Evolutionary conservation across 2,113 vertebrate genomes (phyloP).

Genomic region (Alosa alosa): DNA sequence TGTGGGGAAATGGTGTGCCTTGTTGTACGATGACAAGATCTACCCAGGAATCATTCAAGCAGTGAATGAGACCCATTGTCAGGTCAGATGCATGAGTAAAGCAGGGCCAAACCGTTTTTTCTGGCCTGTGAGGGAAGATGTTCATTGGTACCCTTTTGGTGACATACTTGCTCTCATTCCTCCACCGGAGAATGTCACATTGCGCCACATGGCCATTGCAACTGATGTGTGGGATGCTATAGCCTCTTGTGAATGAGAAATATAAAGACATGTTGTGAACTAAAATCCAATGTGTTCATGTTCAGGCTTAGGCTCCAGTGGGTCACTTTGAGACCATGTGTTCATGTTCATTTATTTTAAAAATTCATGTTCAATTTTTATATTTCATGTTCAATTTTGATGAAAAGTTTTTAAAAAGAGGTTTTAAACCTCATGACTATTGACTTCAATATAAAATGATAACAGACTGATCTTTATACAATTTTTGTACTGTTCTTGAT

Average conservation of each 20-base stretch:
- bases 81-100: slow-evolving; percentile 30
- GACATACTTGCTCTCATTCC: too few species aligned
- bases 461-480: background rate
- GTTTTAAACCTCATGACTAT: background rate
- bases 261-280: background rate
- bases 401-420: background rate
- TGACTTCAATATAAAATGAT: background rate
- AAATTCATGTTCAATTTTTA: background rate
- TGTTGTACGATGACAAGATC: slow-evolving; percentile 24
- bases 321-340: too few species aligned
- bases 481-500: background rate
- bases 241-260: background rate
- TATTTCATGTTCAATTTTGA: background rate
- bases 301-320: background rate
- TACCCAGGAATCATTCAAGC: slow-evolving; percentile 31
- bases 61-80: slow-evolving; percentile 15
- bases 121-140: slow-evolving; percentile 22
- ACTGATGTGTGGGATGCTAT: background rate
- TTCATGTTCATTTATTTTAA: background rate
- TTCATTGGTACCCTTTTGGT: background rate
- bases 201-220: background rate
- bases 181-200: too few species aligned
- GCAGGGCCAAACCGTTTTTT: slow-evolving; percentile 12
- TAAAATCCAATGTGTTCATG: slow-evolving; percentile 14
- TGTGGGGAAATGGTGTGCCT: slow-evolving; percentile 30